Conservation (phyloP, 2,113 vertebrate genomes). For the Campylomormyrus tamandua region DNA sequence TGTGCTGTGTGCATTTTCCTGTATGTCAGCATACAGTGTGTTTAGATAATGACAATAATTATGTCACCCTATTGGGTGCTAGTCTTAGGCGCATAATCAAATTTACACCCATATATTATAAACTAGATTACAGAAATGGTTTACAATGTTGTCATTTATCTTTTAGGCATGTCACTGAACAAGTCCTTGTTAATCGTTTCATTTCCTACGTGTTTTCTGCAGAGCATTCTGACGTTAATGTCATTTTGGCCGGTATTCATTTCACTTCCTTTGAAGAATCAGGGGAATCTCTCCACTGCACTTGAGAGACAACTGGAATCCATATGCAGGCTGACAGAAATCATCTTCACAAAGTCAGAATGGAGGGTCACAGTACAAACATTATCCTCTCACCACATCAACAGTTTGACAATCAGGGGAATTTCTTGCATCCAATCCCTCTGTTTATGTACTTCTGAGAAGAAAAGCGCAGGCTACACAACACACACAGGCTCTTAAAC, state of each 20-base stretch:
- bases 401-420: neutral
- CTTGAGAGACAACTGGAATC: conserved; percentile 13
- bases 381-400: neutral
- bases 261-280: conserved; percentile 15
- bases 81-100: neutral
- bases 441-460: neutral
- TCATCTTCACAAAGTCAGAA: neutral
- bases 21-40: neutral
- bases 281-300: neutral
- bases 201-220: neutral
- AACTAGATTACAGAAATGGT: neutral
- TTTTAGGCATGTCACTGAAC: neutral
- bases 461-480: neutral
- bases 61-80: neutral
- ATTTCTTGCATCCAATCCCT: neutral
- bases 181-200: neutral
- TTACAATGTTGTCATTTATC: neutral
- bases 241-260: neutral
- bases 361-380: neutral
- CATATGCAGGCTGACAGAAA: conserved; percentile 4
- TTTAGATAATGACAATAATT: neutral
- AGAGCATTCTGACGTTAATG: neutral
- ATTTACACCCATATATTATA: neutral
- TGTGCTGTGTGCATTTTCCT: neutral
- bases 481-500: neutral